Conservation (phyloP, 1,140 invertebrate genomes). For the Drosophila bipectinata region DNA sequence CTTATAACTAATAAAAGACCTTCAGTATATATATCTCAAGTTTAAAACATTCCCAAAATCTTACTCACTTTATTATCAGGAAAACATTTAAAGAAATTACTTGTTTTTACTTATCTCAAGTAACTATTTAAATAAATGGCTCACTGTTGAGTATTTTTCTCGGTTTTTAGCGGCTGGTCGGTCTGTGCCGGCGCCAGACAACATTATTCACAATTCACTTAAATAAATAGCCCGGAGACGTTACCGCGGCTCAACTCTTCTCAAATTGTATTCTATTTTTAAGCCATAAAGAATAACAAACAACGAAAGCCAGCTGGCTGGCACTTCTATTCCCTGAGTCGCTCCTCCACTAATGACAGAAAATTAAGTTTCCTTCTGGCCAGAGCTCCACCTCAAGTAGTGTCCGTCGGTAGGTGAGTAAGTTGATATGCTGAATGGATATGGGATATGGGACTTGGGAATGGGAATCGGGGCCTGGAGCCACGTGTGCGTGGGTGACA, state of each 20-base stretch:
- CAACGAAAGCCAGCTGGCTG: conserved; percentile 30
- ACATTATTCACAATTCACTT: conserved; percentile 64
- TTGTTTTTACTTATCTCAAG: not conserved
- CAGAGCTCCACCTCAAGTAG: not conserved
- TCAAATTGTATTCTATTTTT: conserved; percentile 46
- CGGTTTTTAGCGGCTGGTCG: conserved; percentile 13
- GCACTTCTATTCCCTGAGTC: conserved; percentile 38
- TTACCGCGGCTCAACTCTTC: conserved; percentile 12
- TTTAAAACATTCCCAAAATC: not conserved
- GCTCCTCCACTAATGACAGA: conserved; percentile 42
- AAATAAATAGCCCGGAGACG: conserved; percentile 48
- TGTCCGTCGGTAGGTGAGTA: conserved; percentile 43
- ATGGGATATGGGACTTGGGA: conserved; percentile 3
- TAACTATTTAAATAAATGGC: not conserved
- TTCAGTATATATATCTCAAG: too few species aligned
- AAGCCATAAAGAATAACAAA: conserved; percentile 20
- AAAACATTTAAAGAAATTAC: not conserved
- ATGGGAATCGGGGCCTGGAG: conserved; percentile 20
- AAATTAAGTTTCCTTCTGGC: conserved; percentile 45
- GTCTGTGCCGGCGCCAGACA: conserved; percentile 46
- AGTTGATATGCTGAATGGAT: conserved; percentile 34
- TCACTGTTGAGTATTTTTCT: conserved; percentile 6
- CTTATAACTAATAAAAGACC: too few species aligned
- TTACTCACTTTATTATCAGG: not conserved
- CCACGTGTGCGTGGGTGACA: conserved; percentile 60